Evolutionary conservation across 2,113 vertebrate genomes (phyloP).

Genomic region (Martes martes): DNA sequence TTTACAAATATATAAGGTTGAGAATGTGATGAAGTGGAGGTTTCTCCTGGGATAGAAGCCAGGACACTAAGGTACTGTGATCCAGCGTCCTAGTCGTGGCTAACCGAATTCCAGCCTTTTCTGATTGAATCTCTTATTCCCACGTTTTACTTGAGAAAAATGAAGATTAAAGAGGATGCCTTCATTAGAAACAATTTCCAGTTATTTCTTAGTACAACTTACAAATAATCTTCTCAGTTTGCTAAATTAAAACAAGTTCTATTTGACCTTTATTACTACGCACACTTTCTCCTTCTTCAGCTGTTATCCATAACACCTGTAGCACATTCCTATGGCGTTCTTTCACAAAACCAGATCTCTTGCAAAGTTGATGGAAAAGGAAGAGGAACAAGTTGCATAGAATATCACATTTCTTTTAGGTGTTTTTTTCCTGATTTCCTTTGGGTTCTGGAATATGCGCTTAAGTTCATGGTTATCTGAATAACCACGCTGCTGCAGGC

Average conservation of each 20-base stretch:
- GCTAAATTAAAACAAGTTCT: not conserved
- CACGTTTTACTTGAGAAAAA: not conserved
- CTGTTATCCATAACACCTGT: slow-evolving; percentile 55
- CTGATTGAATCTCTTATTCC: not conserved
- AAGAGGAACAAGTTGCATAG: slow-evolving; percentile 14
- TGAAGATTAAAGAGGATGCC: not conserved
- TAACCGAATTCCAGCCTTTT: not conserved
- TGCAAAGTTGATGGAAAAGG: slow-evolving; percentile 33
- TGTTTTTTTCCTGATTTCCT: slow-evolving; percentile 57
- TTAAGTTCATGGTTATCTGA: slow-evolving; percentile 24
- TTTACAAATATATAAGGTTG: slow-evolving; percentile 11
- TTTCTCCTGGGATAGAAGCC: slow-evolving; percentile 40
- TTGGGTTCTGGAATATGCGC: slow-evolving; percentile 33
- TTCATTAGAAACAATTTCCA: not conserved
- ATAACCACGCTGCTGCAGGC: not conserved
- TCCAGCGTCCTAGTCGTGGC: not conserved
- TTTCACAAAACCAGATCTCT: slow-evolving; percentile 64
- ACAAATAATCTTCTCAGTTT: not conserved
- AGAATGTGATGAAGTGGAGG: slow-evolving; percentile 46
- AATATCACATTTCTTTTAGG: slow-evolving; percentile 54
- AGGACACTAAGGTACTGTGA: not conserved
- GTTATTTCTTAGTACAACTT: not conserved
- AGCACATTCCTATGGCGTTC: slow-evolving; percentile 24
- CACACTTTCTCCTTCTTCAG: not conserved
- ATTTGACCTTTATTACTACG: not conserved